Base-by-base conservation (phyloP, 2,888 invertebrate species). In the Creontiades dilutus region DNA sequence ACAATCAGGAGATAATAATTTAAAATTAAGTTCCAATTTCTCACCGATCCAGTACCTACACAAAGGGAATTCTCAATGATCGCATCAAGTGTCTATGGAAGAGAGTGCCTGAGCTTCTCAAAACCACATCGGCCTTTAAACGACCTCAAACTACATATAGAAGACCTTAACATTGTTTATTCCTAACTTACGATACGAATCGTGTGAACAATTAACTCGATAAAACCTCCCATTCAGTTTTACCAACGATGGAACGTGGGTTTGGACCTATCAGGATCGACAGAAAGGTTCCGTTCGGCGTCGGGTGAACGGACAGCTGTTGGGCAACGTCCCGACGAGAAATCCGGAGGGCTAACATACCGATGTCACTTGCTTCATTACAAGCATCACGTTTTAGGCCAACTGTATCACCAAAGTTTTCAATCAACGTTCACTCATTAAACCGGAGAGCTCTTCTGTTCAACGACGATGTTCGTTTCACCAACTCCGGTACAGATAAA, bases 221-320 rank as follows among this genome's bases (percentile, higher is more conserved):
- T 68, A 68, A 68, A 68, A 68, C 12, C 23, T 68, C 5, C 68
- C 68, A 68, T 68, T 68, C 68, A 68, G 68, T 68, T 68, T 16
- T 57, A 57, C 68, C 68, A 68, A 27, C 0, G 37, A 37, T 7
- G 19, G 23, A 27, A 68, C 68, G 68, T 68, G 68, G 68, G 68
- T 23, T 27, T 5, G 27, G 23, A 68, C 23, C 27, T n/a, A 57
- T 57, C n/a, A 57, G 57, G 16, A 57, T 57, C 57, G 57, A 57
- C 12, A 16, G 5, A n/a, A 16, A 68, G 68, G 68, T 68, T 68
- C 68, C 68, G 68, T 68, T 68, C n/a, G 61, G n/a, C 27, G 68
- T 5, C 23, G 23, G 12, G 23, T 5, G 68, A 23, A 23, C 7
- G 68, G 23, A 68, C 23, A 68, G 68, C 13, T 0, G 68, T 68